phyloP scores from a whole-genome alignment of 2,888 invertebrate genomes.

The Cremastobaeus sp. region DNA sequence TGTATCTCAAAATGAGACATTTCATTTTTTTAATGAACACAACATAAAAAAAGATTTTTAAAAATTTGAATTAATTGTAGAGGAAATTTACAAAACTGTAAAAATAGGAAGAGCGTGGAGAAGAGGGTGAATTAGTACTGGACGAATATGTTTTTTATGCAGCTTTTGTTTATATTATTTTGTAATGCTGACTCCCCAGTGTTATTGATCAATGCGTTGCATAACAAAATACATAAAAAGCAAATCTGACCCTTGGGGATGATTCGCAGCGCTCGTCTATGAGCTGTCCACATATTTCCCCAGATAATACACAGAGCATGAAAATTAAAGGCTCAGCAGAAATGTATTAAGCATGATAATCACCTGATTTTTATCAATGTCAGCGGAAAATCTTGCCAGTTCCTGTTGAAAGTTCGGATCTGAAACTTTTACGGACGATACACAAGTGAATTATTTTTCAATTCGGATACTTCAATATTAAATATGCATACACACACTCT shows the following conservation, averaged over 20 bases:
- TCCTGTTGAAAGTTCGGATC: too few relatives aligned
- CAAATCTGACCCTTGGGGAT: conserved; percentile 42
- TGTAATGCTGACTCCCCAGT: conserved; percentile 25
- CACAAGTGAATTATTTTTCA: too few relatives aligned
- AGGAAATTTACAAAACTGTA: too few relatives aligned
- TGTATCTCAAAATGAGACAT: too few relatives aligned
- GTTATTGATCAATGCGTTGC: conserved; percentile 34
- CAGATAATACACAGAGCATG: conserved; percentile 33
- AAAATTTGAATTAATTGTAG: too few relatives aligned
- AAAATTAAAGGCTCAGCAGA: conserved; percentile 38
- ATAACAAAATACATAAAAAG: conserved; percentile 45
- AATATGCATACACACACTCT: too few relatives aligned
- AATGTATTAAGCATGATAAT: conserved; percentile 29
- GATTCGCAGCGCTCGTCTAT: conserved; percentile 31
- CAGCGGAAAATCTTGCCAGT: conserved; percentile 5
- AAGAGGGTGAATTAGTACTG: too few relatives aligned
- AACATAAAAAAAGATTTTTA: too few relatives aligned
- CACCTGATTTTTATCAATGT: conserved; percentile 21
- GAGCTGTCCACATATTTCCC: conserved; percentile 52
- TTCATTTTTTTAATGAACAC: too few relatives aligned
- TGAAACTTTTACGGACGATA: too few relatives aligned
- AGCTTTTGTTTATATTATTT: conserved; percentile 5
- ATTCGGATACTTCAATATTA: too few relatives aligned
- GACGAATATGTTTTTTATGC: not conserved
- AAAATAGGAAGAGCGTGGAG: too few relatives aligned